Percentiles rank a stretch among this genome's conserved stretches.
These are phyloP conservation scores for Epirrita christyi DNA, from an alignment of 2,888 invertebrate genomes.

Conservation along the genomic window DNA sequence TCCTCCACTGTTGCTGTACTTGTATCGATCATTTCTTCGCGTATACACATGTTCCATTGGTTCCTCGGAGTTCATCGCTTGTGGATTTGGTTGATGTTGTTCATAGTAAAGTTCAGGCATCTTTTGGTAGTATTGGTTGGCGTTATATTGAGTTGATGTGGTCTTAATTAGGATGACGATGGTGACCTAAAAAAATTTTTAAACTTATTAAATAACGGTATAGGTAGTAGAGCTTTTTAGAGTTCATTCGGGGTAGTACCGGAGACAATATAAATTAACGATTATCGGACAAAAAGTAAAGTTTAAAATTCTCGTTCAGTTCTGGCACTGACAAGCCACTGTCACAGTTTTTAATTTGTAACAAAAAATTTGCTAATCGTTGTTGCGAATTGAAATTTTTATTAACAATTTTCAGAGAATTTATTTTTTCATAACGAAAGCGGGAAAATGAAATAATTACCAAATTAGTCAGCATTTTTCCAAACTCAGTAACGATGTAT, in stretches of 20 bases:
- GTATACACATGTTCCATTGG: conserved; percentile 24
- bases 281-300: no score
- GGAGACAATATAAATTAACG: no score
- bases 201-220: not conserved
- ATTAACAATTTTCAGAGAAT: no score
- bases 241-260: no score
- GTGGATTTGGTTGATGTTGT: not conserved
- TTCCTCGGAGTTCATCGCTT: conserved; percentile 22
- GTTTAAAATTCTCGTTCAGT: no score
- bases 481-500: conserved; percentile 9
- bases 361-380: no score
- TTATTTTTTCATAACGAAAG: no score
- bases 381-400: no score
- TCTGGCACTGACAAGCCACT: no score
- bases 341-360: no score
- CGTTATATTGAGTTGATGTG: conserved; percentile 27
- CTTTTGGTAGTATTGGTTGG: conserved; percentile 21
- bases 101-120: conserved; percentile 27
- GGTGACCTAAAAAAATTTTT: conserved; percentile 27
- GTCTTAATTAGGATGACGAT: conserved; percentile 23
- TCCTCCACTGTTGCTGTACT: conserved; percentile 19
- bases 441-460: conserved; percentile 12
- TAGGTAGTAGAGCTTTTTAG: not conserved
- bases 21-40: conserved; percentile 15
- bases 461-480: conserved; percentile 33